Base-by-base conservation (phyloP, 2,888 invertebrate genomes). In the Bellardia pandia region DNA sequence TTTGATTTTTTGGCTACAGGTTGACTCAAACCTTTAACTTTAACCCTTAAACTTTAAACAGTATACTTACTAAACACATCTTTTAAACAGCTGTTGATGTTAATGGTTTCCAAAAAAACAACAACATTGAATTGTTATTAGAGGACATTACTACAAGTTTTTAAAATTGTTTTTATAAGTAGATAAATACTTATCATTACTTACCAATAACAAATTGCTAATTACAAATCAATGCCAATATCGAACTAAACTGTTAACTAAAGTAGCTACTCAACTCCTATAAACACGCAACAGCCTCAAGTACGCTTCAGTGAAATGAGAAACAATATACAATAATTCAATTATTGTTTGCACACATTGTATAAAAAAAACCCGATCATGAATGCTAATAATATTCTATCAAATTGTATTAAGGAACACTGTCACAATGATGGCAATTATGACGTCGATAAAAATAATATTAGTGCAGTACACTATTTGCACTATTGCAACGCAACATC, bases 21-120 rank as follows among this genome's bases (percentile, higher is more conserved):
- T n/a, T n/a, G n/a, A n/a, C n/a, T n/a, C n/a, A n/a, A n/a, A n/a
- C n/a, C n/a, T n/a, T n/a, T n/a, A n/a, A n/a, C n/a, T n/a, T n/a
- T n/a, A 81, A 40, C 53, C 16, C 51, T 53, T 23, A 37, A 37
- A 30, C n/a, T 42, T 2, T 71, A 16, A 42, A 56, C 8, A 33
- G 4, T 72, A 51, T 40, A 11, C 11, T 23, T 16, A 74, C 48
- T 78, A 14, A 85, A 87, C 85, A 78, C 72, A 58, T 51, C 68
- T 33, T 30, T 14, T 40, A 16, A 60, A 74, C 88, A 89, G 88
- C 85, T 89, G 88, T 69, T 80, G 4, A 48, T 82, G 72, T 82
- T 86, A 85, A 81, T 51, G 69, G 23, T 78, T 74, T 68, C 42
- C 3, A 2, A 11, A 30, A 33, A 30, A 51, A 40, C 75, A 75